Base-by-base conservation (phyloP, 2,113 vertebrate species). In the Pyxicephalus adspersus region DNA sequence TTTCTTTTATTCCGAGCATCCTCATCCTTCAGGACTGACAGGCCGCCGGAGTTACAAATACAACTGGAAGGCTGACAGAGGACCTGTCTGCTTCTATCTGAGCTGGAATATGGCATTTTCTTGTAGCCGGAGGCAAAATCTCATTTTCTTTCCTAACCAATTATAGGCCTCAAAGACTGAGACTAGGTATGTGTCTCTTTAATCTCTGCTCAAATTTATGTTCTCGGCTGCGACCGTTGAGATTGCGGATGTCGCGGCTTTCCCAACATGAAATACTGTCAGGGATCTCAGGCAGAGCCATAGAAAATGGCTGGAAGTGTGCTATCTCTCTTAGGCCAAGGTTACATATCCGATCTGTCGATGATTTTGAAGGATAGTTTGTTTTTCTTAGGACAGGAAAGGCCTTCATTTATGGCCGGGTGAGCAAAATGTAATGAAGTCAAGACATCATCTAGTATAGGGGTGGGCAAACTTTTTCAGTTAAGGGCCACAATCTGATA, bases 201-300 rank as follows among this genome's bases (percentile, higher is more conserved):
- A 89, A 84, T 88, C 86, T 88, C 84, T 84, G 83, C 79, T 85
- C 85, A 85, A 89, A 87, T 88, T 90, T 90, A 85, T 83, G 84
- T 85, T 86, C 86, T 88, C 87, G 87, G 68, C 83, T 86, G 85
- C 89, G 84, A 85, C 71, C 85, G 79, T 83, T 85, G 89, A 84
- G 84, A 88, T 87, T 87, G 84, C 84, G 86, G 83, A 86, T 85
- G 84, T 83, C 84, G 86, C 81, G 77, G 84, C 84, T 85, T 87
- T 86, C 86, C 88, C 54, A 90, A 85, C 85, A 86, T 81, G 86
- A 88, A 89, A 84, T 85, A 84, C 77, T 81, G 72, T 85, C 72
- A 16, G 76, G 60, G 80, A 83, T 85, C 55, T 76, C 84, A 84
- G 71, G 55, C 25, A 50, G 64, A 61, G 65, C 22, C 23, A 58